Conservation (phyloP, 2,113 vertebrate genomes). For the Uria aalge region DNA sequence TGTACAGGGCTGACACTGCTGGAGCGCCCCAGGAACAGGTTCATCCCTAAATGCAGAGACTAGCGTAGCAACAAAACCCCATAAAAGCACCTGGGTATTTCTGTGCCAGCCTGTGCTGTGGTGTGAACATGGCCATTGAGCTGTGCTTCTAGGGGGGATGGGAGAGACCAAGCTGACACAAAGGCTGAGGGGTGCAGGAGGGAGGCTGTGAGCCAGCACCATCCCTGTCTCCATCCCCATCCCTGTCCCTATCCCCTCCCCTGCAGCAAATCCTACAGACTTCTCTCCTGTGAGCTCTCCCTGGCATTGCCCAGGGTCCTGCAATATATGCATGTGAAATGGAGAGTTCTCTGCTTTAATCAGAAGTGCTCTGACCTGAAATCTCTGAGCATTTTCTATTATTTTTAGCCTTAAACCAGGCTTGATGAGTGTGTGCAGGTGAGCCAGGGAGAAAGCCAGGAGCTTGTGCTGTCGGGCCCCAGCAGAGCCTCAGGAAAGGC, state of each 20-base stretch:
- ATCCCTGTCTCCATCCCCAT: neutral
- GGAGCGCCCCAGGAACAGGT: neutral
- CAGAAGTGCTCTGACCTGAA: neutral
- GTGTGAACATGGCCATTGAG: rapidly evolving
- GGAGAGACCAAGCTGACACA: neutral
- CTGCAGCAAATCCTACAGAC: neutral
- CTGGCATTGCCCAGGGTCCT: neutral
- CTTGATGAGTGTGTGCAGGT: neutral
- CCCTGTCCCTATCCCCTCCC: neutral
- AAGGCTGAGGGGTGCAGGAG: neutral
- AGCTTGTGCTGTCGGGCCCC: neutral
- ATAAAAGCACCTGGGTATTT: neutral
- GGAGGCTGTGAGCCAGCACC: neutral
- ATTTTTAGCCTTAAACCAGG: neutral
- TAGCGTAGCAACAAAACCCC: rapidly evolving
- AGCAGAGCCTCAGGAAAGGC: neutral
- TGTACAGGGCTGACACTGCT: neutral
- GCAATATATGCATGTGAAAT: neutral
- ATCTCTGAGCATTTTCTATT: neutral
- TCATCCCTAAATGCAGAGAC: neutral
- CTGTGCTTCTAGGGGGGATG: neutral
- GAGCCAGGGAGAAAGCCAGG: neutral
- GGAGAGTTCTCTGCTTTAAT: neutral
- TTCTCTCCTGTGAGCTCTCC: neutral
- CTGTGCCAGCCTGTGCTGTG: neutral